phyloP scores from a whole-genome alignment of 2,888 invertebrate species.

The Willowsia nigromaculata region DNA sequence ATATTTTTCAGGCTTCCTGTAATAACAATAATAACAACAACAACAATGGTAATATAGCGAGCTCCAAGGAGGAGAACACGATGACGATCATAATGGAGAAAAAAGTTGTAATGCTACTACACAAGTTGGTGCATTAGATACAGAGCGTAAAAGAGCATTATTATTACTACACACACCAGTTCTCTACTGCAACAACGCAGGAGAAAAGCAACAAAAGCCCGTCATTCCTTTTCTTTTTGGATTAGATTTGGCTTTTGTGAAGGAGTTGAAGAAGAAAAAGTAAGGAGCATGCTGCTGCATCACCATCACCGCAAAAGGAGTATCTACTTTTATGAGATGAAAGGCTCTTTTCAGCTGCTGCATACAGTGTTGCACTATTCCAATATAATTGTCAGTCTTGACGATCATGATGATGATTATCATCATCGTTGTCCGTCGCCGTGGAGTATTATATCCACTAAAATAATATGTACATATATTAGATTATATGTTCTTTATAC shows the following conservation, averaged over 20 bases:
- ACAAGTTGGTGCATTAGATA: not conserved
- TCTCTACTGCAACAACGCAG: not conserved
- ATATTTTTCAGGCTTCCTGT: slow-evolving; percentile 52
- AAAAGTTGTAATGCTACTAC: slow-evolving; percentile 19
- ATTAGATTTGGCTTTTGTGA: slow-evolving; percentile 21
- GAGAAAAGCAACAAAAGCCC: slow-evolving; percentile 29
- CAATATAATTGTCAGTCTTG: slow-evolving; percentile 36
- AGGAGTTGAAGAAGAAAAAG: not conserved
- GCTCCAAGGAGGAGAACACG: not conserved
- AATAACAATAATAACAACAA: slow-evolving; percentile 46
- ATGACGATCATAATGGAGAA: not conserved
- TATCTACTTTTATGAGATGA: slow-evolving; percentile 12
- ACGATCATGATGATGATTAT: not conserved
- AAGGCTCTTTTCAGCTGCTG: slow-evolving; percentile 47
- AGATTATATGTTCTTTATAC: not conserved
- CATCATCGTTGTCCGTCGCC: not conserved
- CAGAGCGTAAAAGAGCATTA: not conserved
- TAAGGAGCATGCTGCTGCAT: slow-evolving; percentile 9
- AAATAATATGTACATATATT: not conserved
- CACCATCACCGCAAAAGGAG: not conserved
- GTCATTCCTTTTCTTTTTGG: slow-evolving; percentile 19
- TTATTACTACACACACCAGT: not conserved
- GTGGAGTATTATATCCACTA: not conserved
- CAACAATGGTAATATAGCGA: not conserved
- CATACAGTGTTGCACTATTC: not conserved